Evolutionary conservation across 2,888 invertebrate species (phyloP).

Genomic region (Trachelus tabidus): DNA sequence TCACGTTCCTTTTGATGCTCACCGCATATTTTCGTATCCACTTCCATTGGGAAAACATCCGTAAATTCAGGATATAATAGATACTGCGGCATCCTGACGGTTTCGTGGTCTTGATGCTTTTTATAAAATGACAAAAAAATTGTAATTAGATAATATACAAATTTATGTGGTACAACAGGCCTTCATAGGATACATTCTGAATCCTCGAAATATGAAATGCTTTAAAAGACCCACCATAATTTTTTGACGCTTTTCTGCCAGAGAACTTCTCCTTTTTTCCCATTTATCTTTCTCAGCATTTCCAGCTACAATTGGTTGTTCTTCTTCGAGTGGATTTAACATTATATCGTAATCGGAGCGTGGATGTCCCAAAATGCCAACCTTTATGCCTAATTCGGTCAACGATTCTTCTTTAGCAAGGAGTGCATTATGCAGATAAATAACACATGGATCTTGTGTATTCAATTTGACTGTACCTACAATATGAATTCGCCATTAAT

Average conservation of each 20-base stretch:
- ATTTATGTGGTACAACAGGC: not conserved
- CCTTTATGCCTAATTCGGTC: constrained; percentile 62
- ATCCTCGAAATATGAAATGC: not conserved
- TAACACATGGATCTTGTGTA: constrained; percentile 64
- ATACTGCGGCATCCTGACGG: constrained; percentile 36
- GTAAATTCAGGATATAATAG: constrained; percentile 28
- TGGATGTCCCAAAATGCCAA: constrained; percentile 73
- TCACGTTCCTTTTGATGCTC: constrained; percentile 33
- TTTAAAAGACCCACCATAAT: constrained; percentile 17
- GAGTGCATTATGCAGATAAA: constrained; percentile 69
- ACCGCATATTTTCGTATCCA: constrained; percentile 20
- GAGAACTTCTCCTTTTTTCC: constrained; percentile 31
- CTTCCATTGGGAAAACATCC: constrained; percentile 33
- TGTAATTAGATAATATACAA: not conserved
- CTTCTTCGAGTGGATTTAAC: constrained; percentile 71
- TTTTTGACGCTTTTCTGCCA: constrained; percentile 26
- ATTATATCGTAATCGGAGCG: constrained; percentile 71
- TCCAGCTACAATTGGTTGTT: constrained; percentile 50
- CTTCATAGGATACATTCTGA: not conserved
- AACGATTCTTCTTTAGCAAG: constrained; percentile 71
- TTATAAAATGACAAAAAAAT: not conserved
- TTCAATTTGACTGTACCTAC: constrained; percentile 63
- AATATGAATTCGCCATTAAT: constrained; percentile 5
- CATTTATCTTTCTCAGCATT: constrained; percentile 14
- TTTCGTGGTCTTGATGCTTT: constrained; percentile 21